Evolutionary conservation across 2,888 invertebrate species (phyloP).

Genomic region (Stenurella melanura): DNA sequence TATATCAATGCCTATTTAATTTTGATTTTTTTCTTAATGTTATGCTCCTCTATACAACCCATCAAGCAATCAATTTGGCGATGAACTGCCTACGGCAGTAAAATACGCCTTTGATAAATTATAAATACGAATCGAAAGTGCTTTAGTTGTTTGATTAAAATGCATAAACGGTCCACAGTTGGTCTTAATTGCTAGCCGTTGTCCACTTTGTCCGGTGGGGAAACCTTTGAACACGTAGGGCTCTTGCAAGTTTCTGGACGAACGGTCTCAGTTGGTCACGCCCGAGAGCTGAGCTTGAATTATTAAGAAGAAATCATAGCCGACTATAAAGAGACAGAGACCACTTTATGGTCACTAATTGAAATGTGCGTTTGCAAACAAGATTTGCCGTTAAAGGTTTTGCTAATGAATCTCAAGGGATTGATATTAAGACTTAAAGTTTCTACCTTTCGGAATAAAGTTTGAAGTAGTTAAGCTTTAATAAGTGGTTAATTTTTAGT

Average conservation of each 20-base stretch:
- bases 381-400: slow-evolving; percentile 47
- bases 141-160: slow-evolving; percentile 67
- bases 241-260: slow-evolving; percentile 55
- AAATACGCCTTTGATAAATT: slow-evolving; percentile 61
- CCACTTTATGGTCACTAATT: slow-evolving; percentile 65
- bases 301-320: slow-evolving; percentile 67
- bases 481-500: slow-evolving; percentile 28
- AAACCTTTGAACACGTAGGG: slow-evolving; percentile 65
- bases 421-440: slow-evolving; percentile 28
- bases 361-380: slow-evolving; percentile 61
- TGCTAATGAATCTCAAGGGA: slow-evolving; percentile 41
- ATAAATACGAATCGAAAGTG: slow-evolving; percentile 60
- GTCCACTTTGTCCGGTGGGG: slow-evolving; percentile 64
- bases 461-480: slow-evolving; percentile 28
- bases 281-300: slow-evolving; percentile 64
- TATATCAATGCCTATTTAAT: not conserved
- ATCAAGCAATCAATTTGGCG: slow-evolving; percentile 6
- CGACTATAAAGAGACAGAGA: slow-evolving; percentile 60
- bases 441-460: slow-evolving; percentile 32
- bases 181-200: slow-evolving; percentile 66
- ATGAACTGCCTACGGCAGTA: not conserved
- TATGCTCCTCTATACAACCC: not conserved
- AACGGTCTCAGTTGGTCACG: slow-evolving; percentile 59
- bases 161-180: slow-evolving; percentile 67
- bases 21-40: not conserved